Conservation (phyloP, 2,888 invertebrate genomes). For the Heliothis peltigera region DNA sequence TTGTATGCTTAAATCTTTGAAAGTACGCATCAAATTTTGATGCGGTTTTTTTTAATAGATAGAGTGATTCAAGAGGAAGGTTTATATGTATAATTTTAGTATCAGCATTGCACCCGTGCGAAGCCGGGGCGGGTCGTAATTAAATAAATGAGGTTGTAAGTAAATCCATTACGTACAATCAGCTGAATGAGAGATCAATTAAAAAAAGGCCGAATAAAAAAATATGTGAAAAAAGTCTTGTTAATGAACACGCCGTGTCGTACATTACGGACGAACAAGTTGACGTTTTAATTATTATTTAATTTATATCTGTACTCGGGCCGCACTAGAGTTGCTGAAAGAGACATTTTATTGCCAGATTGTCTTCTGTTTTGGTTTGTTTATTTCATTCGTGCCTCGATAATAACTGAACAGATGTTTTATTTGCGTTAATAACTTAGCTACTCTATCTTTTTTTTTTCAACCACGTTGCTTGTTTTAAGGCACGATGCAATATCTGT, state of each 20-base stretch:
- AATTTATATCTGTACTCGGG: constrained; percentile 61
- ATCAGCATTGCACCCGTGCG: too few species aligned
- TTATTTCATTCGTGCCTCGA: constrained; percentile 29
- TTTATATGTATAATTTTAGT: too few species aligned
- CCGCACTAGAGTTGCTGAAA: constrained; percentile 45
- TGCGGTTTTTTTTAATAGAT: too few species aligned
- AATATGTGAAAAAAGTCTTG: constrained; percentile 52
- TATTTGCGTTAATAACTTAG: constrained; percentile 35
- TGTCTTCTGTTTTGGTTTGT: constrained; percentile 30
- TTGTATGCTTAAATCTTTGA: too few species aligned
- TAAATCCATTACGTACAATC: constrained; percentile 57
- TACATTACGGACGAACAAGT: constrained; percentile 48
- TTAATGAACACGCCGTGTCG: constrained; percentile 63
- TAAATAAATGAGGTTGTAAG: constrained; percentile 52
- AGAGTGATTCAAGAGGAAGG: too few species aligned
- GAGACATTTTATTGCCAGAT: constrained; percentile 51
- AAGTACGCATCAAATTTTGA: too few species aligned
- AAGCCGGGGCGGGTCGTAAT: too few species aligned
- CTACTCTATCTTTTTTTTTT: background rate
- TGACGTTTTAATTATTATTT: constrained; percentile 73
- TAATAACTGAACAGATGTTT: constrained; percentile 30
- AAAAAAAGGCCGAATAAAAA: constrained; percentile 47
- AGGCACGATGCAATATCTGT: background rate
- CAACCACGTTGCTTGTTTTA: background rate
- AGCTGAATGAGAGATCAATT: constrained; percentile 59